Evolutionary conservation across 1,140 invertebrate genomes (phyloP).

Genomic region (Batillaria attramentaria): DNA sequence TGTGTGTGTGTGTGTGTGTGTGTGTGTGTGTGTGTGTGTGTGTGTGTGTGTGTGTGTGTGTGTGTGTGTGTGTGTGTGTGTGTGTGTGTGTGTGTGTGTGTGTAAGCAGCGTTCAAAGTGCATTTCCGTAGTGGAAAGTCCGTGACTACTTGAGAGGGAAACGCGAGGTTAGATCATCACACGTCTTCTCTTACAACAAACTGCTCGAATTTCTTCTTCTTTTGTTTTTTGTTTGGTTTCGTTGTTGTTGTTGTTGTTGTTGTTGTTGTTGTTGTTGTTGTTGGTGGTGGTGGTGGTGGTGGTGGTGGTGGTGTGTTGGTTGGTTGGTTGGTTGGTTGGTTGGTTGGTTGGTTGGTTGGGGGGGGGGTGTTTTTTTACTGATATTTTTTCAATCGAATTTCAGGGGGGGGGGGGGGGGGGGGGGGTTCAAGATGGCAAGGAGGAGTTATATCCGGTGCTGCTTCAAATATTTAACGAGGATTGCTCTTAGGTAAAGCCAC

Average conservation of each 20-base stretch:
- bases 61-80: neutral
- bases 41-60: neutral
- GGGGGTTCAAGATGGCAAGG: too few relatives aligned
- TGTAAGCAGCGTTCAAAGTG: neutral
- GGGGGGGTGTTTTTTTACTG: too few relatives aligned
- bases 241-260: neutral
- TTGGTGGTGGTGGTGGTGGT: neutral
- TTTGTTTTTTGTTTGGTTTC: neutral
- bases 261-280: neutral
- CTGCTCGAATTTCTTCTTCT: neutral
- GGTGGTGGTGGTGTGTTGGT: too few relatives aligned
- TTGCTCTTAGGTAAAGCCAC: too few relatives aligned
- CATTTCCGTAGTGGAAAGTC: neutral
- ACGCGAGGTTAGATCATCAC: neutral
- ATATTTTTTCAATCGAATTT: too few relatives aligned
- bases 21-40: neutral
- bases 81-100: neutral
- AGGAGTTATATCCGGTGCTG: too few relatives aligned
- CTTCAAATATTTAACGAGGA: too few relatives aligned
- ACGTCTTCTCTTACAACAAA: neutral
- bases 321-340: too few relatives aligned
- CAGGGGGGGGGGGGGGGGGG: too few relatives aligned
- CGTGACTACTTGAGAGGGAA: neutral
- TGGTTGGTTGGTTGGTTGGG: too few relatives aligned
- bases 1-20: constrained; percentile 3